Conservation (phyloP, 2,888 invertebrate genomes). For the Athalia circularis region DNA sequence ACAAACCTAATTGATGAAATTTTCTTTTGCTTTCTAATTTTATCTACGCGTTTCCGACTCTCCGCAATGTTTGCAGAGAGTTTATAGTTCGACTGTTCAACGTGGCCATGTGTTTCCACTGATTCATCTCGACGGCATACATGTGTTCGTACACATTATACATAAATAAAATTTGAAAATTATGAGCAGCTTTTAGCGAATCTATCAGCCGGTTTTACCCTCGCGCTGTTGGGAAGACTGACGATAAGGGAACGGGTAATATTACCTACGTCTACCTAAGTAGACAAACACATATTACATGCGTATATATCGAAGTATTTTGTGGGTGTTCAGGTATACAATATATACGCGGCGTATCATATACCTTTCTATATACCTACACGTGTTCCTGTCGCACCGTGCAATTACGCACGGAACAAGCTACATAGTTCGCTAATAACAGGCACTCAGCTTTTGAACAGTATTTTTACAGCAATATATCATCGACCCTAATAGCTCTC, state of each 20-base stretch:
- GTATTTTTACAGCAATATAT: slow-evolving; percentile 40
- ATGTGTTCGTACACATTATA: background rate
- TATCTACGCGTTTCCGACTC: background rate
- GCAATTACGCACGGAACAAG: slow-evolving; percentile 36
- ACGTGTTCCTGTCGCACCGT: slow-evolving; percentile 3
- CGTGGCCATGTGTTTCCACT: background rate
- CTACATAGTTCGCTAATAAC: slow-evolving; percentile 33
- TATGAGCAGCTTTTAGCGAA: slow-evolving; percentile 33
- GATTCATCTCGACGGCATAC: slow-evolving; percentile 13
- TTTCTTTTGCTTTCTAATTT: no score
- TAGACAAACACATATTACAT: slow-evolving; percentile 1
- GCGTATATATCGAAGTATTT: no score
- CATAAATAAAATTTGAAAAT: slow-evolving; percentile 1
- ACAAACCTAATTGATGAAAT: slow-evolving; percentile 38
- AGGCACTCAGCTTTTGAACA: slow-evolving; percentile 33
- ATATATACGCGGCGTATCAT: background rate
- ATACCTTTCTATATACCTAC: background rate
- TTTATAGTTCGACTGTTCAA: background rate
- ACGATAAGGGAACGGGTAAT: background rate
- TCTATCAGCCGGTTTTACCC: slow-evolving; percentile 26
- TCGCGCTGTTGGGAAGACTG: background rate
- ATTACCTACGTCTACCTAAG: background rate
- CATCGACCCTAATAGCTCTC: slow-evolving; percentile 22
- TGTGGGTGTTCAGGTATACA: background rate
- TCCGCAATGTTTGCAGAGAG: background rate